phyloP scores from a whole-genome alignment of 2,113 vertebrate genomes.

The Perognathus longimembris region DNA sequence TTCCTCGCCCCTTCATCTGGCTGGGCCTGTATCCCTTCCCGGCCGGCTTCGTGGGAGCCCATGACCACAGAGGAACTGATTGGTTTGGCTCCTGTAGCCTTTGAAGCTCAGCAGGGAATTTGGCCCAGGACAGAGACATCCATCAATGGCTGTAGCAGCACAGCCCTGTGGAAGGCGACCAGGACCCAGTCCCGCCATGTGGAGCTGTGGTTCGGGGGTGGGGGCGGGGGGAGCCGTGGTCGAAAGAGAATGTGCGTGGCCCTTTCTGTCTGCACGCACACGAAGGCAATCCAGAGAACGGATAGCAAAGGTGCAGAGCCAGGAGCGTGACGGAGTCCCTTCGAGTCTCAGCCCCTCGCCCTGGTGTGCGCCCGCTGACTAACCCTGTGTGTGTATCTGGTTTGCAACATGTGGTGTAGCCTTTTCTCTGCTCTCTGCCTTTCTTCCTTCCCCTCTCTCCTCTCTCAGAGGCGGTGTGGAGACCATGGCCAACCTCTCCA shows the following conservation, averaged over 20 bases:
- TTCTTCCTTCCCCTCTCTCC: conserved; percentile 70
- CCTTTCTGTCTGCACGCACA: background rate
- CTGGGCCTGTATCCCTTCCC: background rate
- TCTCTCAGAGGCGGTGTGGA: conserved; percentile 41
- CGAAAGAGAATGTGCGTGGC: background rate
- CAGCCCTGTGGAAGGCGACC: background rate
- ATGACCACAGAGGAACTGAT: background rate
- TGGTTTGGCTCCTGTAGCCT: background rate
- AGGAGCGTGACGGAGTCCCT: conserved; percentile 46
- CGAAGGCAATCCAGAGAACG: background rate
- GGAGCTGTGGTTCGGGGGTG: background rate
- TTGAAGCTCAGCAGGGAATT: background rate
- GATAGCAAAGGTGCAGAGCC: background rate
- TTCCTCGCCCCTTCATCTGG: background rate
- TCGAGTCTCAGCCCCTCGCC: background rate
- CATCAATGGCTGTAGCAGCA: background rate
- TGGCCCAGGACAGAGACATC: background rate
- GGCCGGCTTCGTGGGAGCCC: background rate
- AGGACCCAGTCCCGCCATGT: rapidly evolving
- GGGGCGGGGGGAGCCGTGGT: background rate
- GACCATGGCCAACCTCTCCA: conserved; percentile 67
- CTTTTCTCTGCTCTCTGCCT: conserved; percentile 78
- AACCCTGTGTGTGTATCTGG: conserved; percentile 71
- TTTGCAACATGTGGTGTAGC: conserved; percentile 68
- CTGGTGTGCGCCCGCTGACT: background rate